Evolutionary conservation across 2,888 invertebrate genomes (phyloP).

Genomic region (Dryobotodes eremita): DNA sequence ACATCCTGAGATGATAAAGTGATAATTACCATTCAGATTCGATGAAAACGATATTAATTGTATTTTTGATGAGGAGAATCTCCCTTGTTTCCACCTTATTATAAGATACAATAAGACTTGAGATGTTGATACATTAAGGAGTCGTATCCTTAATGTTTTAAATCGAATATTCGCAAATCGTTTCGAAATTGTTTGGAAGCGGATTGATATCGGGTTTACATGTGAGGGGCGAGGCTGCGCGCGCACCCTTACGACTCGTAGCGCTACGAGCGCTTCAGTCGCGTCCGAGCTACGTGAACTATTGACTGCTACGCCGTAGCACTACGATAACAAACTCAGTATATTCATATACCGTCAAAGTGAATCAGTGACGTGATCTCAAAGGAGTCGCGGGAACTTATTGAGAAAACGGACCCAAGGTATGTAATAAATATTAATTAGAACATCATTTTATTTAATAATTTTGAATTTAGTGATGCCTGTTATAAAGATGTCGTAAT

Average conservation of each 20-base stretch:
- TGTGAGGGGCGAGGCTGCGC: constrained; percentile 89
- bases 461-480: constrained; percentile 25
- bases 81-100: constrained; percentile 28
- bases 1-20: neutral
- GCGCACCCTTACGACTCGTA: constrained; percentile 83
- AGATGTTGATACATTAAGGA: constrained; percentile 54
- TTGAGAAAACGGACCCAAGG: constrained; percentile 68
- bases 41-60: constrained; percentile 26
- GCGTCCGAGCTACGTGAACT: constrained; percentile 82
- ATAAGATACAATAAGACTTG: constrained; percentile 19
- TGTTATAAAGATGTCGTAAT: constrained; percentile 64
- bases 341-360: constrained; percentile 71
- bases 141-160: constrained; percentile 70
- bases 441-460: constrained; percentile 12
- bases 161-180: constrained; percentile 81
- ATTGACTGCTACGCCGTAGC: constrained; percentile 87
- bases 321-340: constrained; percentile 69
- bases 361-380: constrained; percentile 78
- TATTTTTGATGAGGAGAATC: constrained; percentile 11
- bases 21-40: constrained; percentile 4
- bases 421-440: constrained; percentile 55
- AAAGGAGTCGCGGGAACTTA: constrained; percentile 66
- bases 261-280: constrained; percentile 86
- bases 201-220: constrained; percentile 88
- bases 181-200: constrained; percentile 82